phyloP scores from a whole-genome alignment of 2,888 invertebrate genomes.

The Dryadula phaetusa region DNA sequence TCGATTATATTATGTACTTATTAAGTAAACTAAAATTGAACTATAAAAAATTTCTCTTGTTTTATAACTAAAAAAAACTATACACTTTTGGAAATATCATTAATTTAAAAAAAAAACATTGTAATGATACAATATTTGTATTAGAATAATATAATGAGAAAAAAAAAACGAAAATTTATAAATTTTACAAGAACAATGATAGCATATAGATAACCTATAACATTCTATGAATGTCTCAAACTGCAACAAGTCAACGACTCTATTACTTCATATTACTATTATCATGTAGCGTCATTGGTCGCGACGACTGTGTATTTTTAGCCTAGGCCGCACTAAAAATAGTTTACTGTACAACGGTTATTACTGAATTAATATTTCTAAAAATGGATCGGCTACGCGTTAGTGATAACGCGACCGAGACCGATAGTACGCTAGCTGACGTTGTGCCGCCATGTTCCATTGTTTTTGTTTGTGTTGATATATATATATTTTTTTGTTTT shows the following conservation, averaged over 20 bases:
- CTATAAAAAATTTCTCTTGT: background rate
- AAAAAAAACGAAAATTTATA: constrained; percentile 13
- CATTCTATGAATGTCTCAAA: constrained; percentile 58
- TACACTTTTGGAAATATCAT: too few relatives aligned
- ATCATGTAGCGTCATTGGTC: constrained; percentile 79
- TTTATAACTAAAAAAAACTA: too few relatives aligned
- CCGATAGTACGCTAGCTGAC: constrained; percentile 73
- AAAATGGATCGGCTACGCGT: constrained; percentile 81
- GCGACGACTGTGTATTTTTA: constrained; percentile 75
- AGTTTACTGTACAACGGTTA: constrained; percentile 73
- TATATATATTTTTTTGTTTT: constrained; percentile 49
- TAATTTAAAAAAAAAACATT: too few relatives aligned
- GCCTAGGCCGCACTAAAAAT: constrained; percentile 83
- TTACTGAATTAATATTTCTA: constrained; percentile 85
- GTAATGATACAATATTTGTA: too few relatives aligned
- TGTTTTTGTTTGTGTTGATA: constrained; percentile 62
- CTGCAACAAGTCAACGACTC: constrained; percentile 79
- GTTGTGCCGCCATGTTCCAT: constrained; percentile 64
- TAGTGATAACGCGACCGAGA: constrained; percentile 74
- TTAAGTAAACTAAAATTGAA: background rate
- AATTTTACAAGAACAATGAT: constrained; percentile 3
- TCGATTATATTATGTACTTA: too few relatives aligned
- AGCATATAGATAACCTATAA: constrained; percentile 49
- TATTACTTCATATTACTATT: constrained; percentile 75
- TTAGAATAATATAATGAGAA: background rate